phyloP scores from a whole-genome alignment of 2,113 vertebrate genomes.

The Pelmatolapia mariae region DNA sequence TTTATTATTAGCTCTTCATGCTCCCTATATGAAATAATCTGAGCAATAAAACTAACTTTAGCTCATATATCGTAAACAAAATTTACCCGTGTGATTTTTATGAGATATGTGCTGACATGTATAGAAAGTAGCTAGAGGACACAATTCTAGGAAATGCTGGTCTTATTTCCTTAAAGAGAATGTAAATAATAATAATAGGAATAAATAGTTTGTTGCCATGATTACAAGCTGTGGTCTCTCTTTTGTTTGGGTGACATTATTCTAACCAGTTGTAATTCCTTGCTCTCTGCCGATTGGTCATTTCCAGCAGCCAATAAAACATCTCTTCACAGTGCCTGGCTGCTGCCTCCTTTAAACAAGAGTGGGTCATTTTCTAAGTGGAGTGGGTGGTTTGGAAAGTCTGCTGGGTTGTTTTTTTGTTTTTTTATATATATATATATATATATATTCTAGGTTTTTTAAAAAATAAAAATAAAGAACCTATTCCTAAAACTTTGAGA shows the following conservation, averaged over 20 bases:
- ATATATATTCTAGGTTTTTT: neutral
- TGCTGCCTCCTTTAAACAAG: neutral
- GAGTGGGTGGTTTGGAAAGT: neutral
- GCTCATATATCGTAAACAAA: neutral
- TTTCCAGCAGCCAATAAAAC: constrained; percentile 31
- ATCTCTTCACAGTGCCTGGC: neutral
- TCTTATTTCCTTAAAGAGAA: neutral
- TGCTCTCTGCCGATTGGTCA: constrained; percentile 15
- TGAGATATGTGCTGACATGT: neutral
- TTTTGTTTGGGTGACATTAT: neutral
- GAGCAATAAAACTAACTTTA: neutral
- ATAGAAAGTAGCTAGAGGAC: neutral
- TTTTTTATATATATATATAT: neutral
- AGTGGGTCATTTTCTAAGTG: constrained; percentile 7
- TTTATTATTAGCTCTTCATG: neutral
- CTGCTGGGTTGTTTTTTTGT: neutral
- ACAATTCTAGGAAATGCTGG: neutral
- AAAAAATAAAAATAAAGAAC: neutral
- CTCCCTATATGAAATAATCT: neutral
- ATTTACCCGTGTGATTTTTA: neutral
- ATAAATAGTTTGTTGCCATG: neutral
- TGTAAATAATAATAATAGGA: neutral
- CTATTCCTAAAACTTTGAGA: neutral
- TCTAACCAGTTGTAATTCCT: neutral
- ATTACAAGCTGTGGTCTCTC: neutral